phyloP scores from a whole-genome alignment of 2,113 vertebrate species.

The Maccullochella peelii region DNA sequence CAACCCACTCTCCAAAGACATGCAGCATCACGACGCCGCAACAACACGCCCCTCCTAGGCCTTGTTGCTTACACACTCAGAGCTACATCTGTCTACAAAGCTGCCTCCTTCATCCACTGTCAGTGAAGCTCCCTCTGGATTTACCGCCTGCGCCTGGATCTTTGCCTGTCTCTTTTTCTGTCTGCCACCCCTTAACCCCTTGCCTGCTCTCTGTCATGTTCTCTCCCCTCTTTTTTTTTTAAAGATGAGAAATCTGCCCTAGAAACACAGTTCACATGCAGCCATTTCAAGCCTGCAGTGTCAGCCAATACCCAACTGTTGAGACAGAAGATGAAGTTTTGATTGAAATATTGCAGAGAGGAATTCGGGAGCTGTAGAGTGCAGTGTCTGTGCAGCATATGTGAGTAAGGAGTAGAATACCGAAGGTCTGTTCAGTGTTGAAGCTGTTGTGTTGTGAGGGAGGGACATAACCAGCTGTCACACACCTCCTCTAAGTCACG shows the following conservation, averaged over 20 bases:
- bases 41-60: conserved; percentile 31
- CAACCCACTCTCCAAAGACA: conserved; percentile 39
- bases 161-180: conserved; percentile 31
- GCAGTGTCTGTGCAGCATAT: conserved; percentile 39
- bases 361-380: background rate
- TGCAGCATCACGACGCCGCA: conserved; percentile 48
- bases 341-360: conserved; percentile 35
- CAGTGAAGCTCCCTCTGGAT: conserved; percentile 60
- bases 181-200: conserved; percentile 58
- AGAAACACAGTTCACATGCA: conserved; percentile 33
- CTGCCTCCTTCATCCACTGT: conserved; percentile 64
- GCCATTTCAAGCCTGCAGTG: conserved; percentile 23
- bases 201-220: conserved; percentile 10
- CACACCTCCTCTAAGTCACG: conserved; percentile 66
- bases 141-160: conserved; percentile 39
- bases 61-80: conserved; percentile 51
- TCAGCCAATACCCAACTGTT: conserved; percentile 19
- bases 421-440: conserved; percentile 11
- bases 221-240: background rate
- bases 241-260: conserved; percentile 26
- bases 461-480: conserved; percentile 56
- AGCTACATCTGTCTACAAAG: conserved; percentile 65
- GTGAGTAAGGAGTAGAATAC: conserved; percentile 42
- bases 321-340: conserved; percentile 11
- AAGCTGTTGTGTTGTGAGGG: conserved; percentile 41